phyloP scores from a whole-genome alignment of 2,888 invertebrate species.

The Sphaerophoria rueppellii region DNA sequence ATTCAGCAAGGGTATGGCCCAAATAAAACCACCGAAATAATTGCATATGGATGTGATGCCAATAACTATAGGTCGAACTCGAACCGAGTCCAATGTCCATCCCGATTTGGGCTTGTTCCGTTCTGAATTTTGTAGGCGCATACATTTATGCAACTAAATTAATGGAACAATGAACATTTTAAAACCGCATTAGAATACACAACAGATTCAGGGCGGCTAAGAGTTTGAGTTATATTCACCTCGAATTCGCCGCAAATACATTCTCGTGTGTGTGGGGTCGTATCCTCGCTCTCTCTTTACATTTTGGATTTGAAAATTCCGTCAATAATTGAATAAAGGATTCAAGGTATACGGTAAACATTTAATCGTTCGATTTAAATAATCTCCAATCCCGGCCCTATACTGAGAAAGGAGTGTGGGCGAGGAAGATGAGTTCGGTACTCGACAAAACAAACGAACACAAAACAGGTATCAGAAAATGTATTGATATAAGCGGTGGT shows the following conservation, averaged over 20 bases:
- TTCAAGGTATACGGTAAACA: constrained; percentile 61
- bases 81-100: background rate
- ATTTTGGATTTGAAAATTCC: background rate
- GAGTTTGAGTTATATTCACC: constrained; percentile 60
- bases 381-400: constrained; percentile 47
- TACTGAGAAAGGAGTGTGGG: background rate
- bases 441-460: constrained; percentile 24
- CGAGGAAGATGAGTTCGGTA: background rate
- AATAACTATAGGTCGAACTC: background rate
- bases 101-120: background rate
- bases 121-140: background rate
- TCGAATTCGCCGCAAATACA: constrained; percentile 21
- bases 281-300: background rate
- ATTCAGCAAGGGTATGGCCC: background rate
- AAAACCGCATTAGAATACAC: constrained; percentile 69
- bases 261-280: background rate
- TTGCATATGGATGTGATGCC: constrained; percentile 49
- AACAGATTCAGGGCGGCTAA: constrained; percentile 65
- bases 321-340: constrained; percentile 66
- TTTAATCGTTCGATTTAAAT: constrained; percentile 73
- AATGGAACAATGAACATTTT: constrained; percentile 71
- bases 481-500: constrained; percentile 54
- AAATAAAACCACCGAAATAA: constrained; percentile 46
- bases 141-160: constrained; percentile 60
- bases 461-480: constrained; percentile 41